A percentile compares a stretch with the other conserved stretches of the same genome.
phyloP scores from a whole-genome alignment of 2,797 vertebrate genomes.

The Austrolebias charrua region DNA sequence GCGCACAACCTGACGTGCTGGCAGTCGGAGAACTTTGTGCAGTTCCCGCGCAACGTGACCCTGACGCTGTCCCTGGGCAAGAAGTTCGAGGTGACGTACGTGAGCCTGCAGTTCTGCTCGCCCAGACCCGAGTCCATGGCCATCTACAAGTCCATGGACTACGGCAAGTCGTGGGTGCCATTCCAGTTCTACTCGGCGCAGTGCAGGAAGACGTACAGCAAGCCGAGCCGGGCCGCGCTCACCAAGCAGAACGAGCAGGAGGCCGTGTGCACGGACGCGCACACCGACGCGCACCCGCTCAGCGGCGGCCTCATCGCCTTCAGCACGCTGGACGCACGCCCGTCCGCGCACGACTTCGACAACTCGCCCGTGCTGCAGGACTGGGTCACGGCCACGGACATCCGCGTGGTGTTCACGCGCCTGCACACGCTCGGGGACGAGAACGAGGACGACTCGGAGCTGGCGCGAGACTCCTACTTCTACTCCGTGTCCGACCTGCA shows the following conservation, averaged over 20 bases:
- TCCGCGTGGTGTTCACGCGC: constrained; percentile 89
- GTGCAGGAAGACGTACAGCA: constrained; percentile 92
- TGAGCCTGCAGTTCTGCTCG: constrained; percentile 95
- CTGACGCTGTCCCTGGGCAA: constrained; percentile 89
- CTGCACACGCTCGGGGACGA: constrained; percentile 93
- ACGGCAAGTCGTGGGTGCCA: constrained; percentile 91
- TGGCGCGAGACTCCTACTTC: constrained; percentile 92
- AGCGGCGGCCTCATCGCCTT: constrained; percentile 93
- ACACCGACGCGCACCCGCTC: constrained; percentile 91
- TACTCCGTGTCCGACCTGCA: constrained; percentile 93
- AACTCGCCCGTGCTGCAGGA: constrained; percentile 95
- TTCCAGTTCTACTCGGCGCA: constrained; percentile 94
- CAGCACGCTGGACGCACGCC: constrained; percentile 94
- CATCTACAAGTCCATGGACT: constrained; percentile 96
- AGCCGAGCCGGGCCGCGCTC: constrained; percentile 87
- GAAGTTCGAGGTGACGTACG: constrained; percentile 97
- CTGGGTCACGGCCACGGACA: constrained; percentile 96
- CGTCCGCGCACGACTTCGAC: constrained; percentile 96
- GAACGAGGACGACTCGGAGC: constrained; percentile 92
- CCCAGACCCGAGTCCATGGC: constrained; percentile 93
- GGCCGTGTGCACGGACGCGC: constrained; percentile 93
- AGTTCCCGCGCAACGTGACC: constrained; percentile 91
- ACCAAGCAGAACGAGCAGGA: constrained; percentile 97
- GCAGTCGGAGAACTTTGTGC: constrained; percentile 92
- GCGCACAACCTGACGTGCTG: constrained; percentile 98